phyloP scores from a whole-genome alignment of 2,113 vertebrate genomes.

The Theropithecus gelada region DNA sequence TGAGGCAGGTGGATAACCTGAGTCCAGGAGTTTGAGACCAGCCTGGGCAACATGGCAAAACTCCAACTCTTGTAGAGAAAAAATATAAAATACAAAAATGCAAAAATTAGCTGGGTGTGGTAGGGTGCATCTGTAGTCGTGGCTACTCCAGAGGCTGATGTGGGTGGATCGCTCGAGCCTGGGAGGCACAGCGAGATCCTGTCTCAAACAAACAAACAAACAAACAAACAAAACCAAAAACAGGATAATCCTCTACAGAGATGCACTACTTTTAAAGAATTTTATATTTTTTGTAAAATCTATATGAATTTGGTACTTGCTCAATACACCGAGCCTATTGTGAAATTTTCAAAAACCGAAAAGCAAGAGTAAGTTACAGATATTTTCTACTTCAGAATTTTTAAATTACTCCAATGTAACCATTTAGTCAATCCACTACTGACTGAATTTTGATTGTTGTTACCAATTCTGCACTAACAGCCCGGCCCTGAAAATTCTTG shows the following conservation, averaged over 20 bases:
- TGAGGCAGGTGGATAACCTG: too few species aligned
- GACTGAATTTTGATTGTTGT: neutral
- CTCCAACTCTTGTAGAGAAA: too few species aligned
- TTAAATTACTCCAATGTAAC: neutral
- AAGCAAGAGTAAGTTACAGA: neutral
- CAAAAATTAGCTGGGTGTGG: too few species aligned
- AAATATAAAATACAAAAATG: too few species aligned
- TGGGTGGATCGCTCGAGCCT: too few species aligned
- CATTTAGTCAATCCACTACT: neutral
- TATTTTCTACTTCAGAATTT: neutral
- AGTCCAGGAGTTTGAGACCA: too few species aligned
- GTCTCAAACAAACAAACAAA: too few species aligned
- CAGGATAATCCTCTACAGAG: neutral
- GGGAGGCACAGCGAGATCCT: too few species aligned
- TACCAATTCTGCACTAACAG: neutral
- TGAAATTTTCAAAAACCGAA: neutral
- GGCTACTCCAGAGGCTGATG: too few species aligned
- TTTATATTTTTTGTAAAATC: neutral
- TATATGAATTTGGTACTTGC: neutral
- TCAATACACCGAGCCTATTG: neutral
- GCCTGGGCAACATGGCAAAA: too few species aligned
- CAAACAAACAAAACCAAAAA: too few species aligned
- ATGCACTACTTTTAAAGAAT: neutral
- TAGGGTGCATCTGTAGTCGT: too few species aligned
- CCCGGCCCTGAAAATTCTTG: neutral